Conservation (phyloP, 2,113 vertebrate genomes). For the Calidris pugnax region DNA sequence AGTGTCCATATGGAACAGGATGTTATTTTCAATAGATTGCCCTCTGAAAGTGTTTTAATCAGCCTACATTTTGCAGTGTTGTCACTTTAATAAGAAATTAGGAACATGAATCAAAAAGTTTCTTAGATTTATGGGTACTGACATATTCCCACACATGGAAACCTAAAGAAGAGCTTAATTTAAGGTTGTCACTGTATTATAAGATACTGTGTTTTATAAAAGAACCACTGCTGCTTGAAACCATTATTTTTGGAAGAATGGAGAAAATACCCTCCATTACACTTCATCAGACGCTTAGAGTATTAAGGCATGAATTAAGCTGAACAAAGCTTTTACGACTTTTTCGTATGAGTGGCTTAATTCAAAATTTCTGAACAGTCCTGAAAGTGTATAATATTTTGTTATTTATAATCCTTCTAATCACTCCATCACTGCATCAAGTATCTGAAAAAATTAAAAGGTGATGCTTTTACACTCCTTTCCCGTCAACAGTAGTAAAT, state of each 20-base stretch:
- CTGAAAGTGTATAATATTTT: not conserved
- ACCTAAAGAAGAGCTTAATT: not conserved
- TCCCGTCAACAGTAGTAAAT: not conserved
- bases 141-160: not conserved
- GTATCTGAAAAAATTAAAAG: not conserved
- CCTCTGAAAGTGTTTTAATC: not conserved
- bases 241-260: not conserved
- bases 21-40: conserved; percentile 4
- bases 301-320: not conserved
- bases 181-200: not conserved
- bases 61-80: not conserved
- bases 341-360: not conserved
- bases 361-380: not conserved
- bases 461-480: not conserved
- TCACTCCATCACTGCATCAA: not conserved
- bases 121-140: not conserved
- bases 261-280: not conserved
- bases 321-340: not conserved
- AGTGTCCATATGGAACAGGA: conserved; percentile 5
- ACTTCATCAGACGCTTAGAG: not conserved
- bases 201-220: not conserved
- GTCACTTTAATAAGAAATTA: not conserved
- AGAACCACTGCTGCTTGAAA: not conserved
- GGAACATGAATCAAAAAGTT: not conserved
- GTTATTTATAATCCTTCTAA: not conserved